Percentiles rank a stretch among this genome's conserved stretches.
phyloP scores from a whole-genome alignment of 37 sponge, comb jelly and placozoan genomes.

The Hexactinellida sp. region DNA sequence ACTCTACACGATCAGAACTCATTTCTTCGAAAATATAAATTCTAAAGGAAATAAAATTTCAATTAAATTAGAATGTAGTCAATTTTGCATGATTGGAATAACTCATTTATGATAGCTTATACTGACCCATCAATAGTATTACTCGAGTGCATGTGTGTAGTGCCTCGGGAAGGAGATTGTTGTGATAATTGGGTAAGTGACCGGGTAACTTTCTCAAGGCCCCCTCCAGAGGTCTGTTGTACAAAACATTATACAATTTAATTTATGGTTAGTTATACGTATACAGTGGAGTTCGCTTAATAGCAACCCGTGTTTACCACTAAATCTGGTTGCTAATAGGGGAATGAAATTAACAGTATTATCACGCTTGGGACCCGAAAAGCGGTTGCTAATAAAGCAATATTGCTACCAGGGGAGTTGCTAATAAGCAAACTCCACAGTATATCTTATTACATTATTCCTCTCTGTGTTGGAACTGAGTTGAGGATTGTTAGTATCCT shows the following conservation, averaged over 20 bases:
- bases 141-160: background rate
- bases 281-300: no score
- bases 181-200: background rate
- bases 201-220: background rate
- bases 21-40: slow-evolving; percentile 16
- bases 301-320: no score
- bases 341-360: no score
- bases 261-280: no score
- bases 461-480: background rate
- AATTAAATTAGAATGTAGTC: background rate
- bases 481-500: background rate
- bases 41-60: background rate
- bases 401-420: no score
- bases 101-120: background rate
- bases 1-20: background rate
- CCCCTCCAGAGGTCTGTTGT: no score
- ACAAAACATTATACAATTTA: no score
- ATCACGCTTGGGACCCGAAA: no score
- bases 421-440: no score
- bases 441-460: background rate
- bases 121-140: background rate
- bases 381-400: no score
- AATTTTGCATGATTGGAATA: background rate
- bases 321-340: no score
- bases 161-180: background rate